phyloP scores from a whole-genome alignment of 2,888 invertebrate genomes.

The Disparrhopalites patrizii region DNA sequence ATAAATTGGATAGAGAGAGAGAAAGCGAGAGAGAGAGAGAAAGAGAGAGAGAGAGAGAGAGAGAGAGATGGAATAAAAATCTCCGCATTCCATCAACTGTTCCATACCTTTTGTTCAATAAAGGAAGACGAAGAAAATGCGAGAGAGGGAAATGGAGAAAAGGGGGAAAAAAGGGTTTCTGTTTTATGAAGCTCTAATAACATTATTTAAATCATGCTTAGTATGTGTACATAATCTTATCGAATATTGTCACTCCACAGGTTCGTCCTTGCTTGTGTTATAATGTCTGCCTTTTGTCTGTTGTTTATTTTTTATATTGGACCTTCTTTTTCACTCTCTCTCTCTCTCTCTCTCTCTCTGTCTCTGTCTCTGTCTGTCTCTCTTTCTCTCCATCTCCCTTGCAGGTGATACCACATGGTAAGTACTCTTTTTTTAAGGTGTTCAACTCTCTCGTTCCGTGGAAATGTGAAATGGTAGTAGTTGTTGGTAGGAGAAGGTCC shows the following conservation, averaged over 20 bases:
- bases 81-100: neutral
- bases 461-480: too few species aligned
- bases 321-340: too few species aligned
- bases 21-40: too few species aligned
- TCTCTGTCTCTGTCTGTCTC: too few species aligned
- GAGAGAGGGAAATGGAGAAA: neutral
- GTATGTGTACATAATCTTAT: neutral
- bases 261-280: conserved; percentile 11
- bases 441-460: too few species aligned
- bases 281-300: conserved; percentile 7
- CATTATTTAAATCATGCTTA: neutral
- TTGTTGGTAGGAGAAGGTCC: too few species aligned
- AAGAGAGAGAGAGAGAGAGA: neutral
- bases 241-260: neutral
- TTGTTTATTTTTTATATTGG: neutral
- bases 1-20: too few species aligned
- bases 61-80: neutral
- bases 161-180: neutral
- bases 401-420: too few species aligned
- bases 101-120: neutral
- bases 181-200: neutral
- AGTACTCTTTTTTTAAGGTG: too few species aligned
- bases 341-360: too few species aligned
- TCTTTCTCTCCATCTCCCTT: too few species aligned
- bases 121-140: neutral